A percentile compares a stretch with the other conserved stretches of the same genome.
Conservation (phyloP, 2,113 vertebrate species). For the Mohoua ochrocephala region DNA sequence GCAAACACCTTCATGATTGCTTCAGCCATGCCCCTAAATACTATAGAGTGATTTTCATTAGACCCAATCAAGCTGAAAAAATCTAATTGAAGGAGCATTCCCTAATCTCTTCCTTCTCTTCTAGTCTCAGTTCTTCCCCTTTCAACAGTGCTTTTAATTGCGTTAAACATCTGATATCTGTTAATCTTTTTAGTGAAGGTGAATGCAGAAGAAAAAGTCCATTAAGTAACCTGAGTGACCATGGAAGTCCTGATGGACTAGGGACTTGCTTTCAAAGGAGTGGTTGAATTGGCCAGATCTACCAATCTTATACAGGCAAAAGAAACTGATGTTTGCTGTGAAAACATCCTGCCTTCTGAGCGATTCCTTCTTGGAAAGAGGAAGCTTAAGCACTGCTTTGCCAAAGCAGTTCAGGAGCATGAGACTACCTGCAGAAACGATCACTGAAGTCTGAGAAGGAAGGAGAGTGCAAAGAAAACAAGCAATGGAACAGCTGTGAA, state of each 20-base stretch:
- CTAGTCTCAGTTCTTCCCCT: neutral
- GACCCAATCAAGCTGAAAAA: neutral
- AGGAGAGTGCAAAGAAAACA: neutral
- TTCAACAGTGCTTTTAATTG: neutral
- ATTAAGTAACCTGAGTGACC: neutral
- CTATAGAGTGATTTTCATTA: neutral
- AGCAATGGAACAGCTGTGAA: neutral
- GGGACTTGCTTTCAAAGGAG: neutral
- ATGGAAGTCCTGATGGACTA: neutral
- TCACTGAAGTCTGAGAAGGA: neutral
- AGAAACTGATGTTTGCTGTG: neutral
- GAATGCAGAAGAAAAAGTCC: neutral
- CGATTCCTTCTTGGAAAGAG: neutral
- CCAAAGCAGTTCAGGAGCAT: neutral
- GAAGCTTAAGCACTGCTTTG: neutral
- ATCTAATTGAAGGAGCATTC: neutral
- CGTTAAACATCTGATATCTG: neutral
- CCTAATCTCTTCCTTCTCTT: neutral
- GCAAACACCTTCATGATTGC: neutral
- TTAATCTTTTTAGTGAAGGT: conserved; percentile 6
- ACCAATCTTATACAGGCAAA: neutral
- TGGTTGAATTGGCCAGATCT: neutral
- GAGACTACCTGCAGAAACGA: neutral
- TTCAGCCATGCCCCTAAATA: neutral
- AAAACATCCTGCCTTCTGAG: neutral